Evolutionary conservation across 1,140 invertebrate genomes (phyloP), one percentile per base, ranked within the genome.

Genomic region (Drosophila willistoni): DNA sequence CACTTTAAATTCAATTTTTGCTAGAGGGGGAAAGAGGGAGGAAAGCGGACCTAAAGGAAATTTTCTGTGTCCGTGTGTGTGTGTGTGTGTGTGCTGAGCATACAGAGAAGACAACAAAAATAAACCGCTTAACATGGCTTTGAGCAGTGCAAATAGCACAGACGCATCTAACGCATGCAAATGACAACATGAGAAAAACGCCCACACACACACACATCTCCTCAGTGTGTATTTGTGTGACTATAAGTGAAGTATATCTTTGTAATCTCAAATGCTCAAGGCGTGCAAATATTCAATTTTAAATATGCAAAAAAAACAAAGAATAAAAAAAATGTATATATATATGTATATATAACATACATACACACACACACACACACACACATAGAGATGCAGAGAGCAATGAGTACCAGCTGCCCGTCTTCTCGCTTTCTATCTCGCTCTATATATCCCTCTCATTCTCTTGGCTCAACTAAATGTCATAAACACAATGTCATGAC

Each of bases 271-370:
- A 89, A 89, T 87, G 83, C 83, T 87, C 80, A 87, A 87, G 84
- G 83, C 83, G 83, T 89, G 83, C 83, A 87, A 87, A 87, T 87
- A 87, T 89, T 87, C 83, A 87, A 87, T 87, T 87, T 87, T 89
- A 87, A 89, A 87, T 89, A 89, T 87, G 80, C 79, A 89, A 39
- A 63, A 65, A 68, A 73, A 34, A 66, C 60, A 57, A 79, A 54
- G 65, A 47, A n/a, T 14, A 22, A 17, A 79, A 29, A 29, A 29
- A 29, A 5, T 29, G 29, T 36, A 47, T 57, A 65, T 57, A 54
- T 7, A 54, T 13, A 41, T 22, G 22, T 47, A 47, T 47, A 9
- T 13, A n/a, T n/a, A n/a, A n/a, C n/a, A n/a, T n/a, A n/a, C n/a
- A n/a, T n/a, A n/a, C n/a, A n/a, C n/a, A n/a, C 6, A 63, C n/a